These are phyloP conservation scores for Leptopilina boulardi DNA, from an alignment of 1,140 invertebrate genomes.

Conservation along the genomic window DNA sequence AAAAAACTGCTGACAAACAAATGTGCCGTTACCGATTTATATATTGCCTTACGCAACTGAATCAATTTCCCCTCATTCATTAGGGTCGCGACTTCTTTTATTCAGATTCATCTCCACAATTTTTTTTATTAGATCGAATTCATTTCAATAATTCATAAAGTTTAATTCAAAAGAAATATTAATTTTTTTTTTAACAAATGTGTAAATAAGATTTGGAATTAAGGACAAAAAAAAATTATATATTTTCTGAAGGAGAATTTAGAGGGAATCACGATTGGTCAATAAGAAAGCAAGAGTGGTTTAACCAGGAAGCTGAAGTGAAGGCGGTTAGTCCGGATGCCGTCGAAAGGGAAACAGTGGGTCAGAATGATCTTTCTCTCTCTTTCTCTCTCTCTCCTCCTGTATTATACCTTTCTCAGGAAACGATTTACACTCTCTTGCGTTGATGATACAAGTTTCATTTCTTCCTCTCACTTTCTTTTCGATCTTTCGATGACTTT, in stretches of 20 bases:
- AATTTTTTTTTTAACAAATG: too few relatives aligned
- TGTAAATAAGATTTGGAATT: too few relatives aligned
- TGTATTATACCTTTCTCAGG: constrained; percentile 43
- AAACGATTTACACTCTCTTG: constrained; percentile 45
- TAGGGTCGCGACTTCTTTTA: not conserved
- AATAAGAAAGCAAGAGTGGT: constrained; percentile 70
- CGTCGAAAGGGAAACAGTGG: constrained; percentile 70
- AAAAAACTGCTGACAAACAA: constrained; percentile 33
- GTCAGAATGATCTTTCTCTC: constrained; percentile 43
- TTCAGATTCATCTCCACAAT: not conserved
- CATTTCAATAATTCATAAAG: too few relatives aligned
- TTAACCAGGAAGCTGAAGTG: constrained; percentile 63
- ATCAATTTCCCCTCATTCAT: constrained; percentile 1
- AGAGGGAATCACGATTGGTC: constrained; percentile 59
- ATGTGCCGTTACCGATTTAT: constrained; percentile 24
- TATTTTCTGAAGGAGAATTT: too few relatives aligned
- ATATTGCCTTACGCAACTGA: constrained; percentile 20
- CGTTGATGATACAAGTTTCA: constrained; percentile 30
- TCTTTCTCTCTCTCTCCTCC: too few relatives aligned
- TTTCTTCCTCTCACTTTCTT: constrained; percentile 53
- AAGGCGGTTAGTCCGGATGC: constrained; percentile 67
- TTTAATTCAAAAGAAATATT: too few relatives aligned
- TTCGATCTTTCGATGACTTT: constrained; percentile 52
- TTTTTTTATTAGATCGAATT: too few relatives aligned
- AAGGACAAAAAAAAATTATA: too few relatives aligned